These are phyloP conservation scores for Albula goreensis DNA, from an alignment of 2,113 vertebrate species.

Conservation along the genomic window DNA sequence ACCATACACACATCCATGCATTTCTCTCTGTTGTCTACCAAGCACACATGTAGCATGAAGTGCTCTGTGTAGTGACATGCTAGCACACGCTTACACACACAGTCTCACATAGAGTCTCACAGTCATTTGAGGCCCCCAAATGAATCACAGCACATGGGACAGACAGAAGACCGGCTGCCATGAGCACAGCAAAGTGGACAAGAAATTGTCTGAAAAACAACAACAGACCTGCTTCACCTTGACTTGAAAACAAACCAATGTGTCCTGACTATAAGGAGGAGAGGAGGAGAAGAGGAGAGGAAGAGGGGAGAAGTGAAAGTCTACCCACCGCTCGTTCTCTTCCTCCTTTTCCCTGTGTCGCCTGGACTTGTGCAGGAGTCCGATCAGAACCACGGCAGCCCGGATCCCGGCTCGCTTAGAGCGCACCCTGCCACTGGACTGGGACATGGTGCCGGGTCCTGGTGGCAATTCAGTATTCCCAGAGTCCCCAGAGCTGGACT, in stretches of 20 bases:
- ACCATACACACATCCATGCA: background rate
- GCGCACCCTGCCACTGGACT: conserved; percentile 70
- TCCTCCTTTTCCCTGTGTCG: conserved; percentile 76
- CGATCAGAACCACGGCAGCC: conserved; percentile 90
- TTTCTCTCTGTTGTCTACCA: background rate
- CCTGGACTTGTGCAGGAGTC: conserved; percentile 89
- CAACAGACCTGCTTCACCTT: background rate
- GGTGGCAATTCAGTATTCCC: conserved; percentile 41
- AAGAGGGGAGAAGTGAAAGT: conserved; percentile 17
- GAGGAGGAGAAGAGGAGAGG: background rate
- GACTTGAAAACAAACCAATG: background rate
- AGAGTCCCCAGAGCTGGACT: conserved; percentile 27
- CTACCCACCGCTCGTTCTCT: conserved; percentile 65
- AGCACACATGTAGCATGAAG: background rate
- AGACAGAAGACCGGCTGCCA: background rate
- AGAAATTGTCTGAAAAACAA: background rate
- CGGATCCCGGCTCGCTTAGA: conserved; percentile 88
- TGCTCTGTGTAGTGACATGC: background rate
- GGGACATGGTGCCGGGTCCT: conserved; percentile 71
- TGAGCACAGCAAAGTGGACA: background rate
- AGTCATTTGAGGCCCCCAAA: background rate
- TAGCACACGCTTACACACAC: background rate
- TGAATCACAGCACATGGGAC: background rate
- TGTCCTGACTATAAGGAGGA: background rate
- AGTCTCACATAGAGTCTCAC: background rate